Conservation (phyloP, 2,797 vertebrate genomes). For the Urophycis tenuis region DNA sequence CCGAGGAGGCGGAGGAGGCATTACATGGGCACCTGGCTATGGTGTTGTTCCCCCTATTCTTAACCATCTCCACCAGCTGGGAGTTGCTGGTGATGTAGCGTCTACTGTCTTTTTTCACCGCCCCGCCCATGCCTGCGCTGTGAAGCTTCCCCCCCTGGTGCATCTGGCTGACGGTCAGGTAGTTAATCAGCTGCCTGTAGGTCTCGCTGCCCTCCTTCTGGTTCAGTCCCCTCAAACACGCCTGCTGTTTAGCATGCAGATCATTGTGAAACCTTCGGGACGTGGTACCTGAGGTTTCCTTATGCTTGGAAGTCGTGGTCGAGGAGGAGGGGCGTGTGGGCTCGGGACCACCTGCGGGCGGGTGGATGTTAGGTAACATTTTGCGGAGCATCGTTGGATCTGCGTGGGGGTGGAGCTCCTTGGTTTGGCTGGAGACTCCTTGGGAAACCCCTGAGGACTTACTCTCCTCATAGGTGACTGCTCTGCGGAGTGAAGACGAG, state of each 20-base stretch:
- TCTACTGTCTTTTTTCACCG: slow-evolving; percentile 66
- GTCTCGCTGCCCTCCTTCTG: slow-evolving; percentile 69
- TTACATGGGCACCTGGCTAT: slow-evolving; percentile 65
- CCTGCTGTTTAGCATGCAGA: slow-evolving; percentile 63
- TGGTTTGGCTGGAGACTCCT: slow-evolving; percentile 63
- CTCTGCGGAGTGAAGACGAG: slow-evolving; percentile 63
- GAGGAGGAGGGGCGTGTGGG: slow-evolving; percentile 73
- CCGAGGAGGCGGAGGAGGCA: slow-evolving; percentile 58
- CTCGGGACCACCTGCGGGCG: slow-evolving; percentile 72
- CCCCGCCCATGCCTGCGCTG: slow-evolving; percentile 65
- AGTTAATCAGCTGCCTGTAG: slow-evolving; percentile 71
- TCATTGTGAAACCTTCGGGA: slow-evolving; percentile 70
- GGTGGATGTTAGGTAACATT: slow-evolving; percentile 85
- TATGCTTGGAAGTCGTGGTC: slow-evolving; percentile 81
- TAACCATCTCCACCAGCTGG: slow-evolving; percentile 68
- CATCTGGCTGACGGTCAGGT: slow-evolving; percentile 73
- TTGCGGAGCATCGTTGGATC: slow-evolving; percentile 85
- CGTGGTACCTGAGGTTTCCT: slow-evolving; percentile 84
- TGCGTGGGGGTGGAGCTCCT: slow-evolving; percentile 83
- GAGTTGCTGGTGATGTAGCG: slow-evolving; percentile 68
- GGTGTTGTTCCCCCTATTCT: slow-evolving; percentile 60
- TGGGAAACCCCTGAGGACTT: slow-evolving; percentile 42
- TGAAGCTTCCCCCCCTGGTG: slow-evolving; percentile 71
- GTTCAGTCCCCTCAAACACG: slow-evolving; percentile 59
- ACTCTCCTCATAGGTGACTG: slow-evolving; percentile 58